Evolutionary conservation across 2,888 invertebrate genomes (phyloP), one percentile per base, ranked within the genome.

Genomic region (Xestobium rufovillosum): DNA sequence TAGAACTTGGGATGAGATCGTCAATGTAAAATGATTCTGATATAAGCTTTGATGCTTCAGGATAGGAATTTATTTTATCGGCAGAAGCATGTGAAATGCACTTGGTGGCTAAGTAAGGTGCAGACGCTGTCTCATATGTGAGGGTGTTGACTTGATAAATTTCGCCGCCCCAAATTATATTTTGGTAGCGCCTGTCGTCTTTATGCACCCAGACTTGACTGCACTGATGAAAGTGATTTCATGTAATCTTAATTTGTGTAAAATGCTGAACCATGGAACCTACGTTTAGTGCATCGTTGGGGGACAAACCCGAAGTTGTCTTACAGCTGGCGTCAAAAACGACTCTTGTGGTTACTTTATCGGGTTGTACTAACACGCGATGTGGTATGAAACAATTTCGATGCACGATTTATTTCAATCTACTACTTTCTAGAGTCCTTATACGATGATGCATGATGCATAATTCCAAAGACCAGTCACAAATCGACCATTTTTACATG

Each of bases 131-230:
- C 8, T 45, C 48, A 31, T 41, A 48, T 15, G 45, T 47, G 3
- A 49, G 43, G 3, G 48, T 49, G 10, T 39, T 41, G 31, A 44
- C 38, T 25, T 38, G 23, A 30, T 29, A 47, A 11, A 23, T 16
- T 11, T 38, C 30, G 6, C 38, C 31, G 16, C 47, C 26, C 41
- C 47, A 50, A 26, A 48, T 25, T 14, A 45, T 49, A 26, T 35
- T 26, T 32, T 47, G 50, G 35, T 34, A 47, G 16, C 35, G 31
- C 17, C 44, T 13, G 14, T 50, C 29, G 14, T 42, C 32, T 3
- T 29, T 26, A 13, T 35, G 17, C 10, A 50, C 26, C 12, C 29
- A 31, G 14, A 50, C 39, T 39, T 45, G 47, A 16, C 50, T 13
- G 34, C 50, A 4, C 42, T 45, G 2, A 39, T 31, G 10, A 47